Evolutionary conservation across 53 echinoderm and acorn worm species (phyloP).

Genomic region (Echinometra lucunter): DNA sequence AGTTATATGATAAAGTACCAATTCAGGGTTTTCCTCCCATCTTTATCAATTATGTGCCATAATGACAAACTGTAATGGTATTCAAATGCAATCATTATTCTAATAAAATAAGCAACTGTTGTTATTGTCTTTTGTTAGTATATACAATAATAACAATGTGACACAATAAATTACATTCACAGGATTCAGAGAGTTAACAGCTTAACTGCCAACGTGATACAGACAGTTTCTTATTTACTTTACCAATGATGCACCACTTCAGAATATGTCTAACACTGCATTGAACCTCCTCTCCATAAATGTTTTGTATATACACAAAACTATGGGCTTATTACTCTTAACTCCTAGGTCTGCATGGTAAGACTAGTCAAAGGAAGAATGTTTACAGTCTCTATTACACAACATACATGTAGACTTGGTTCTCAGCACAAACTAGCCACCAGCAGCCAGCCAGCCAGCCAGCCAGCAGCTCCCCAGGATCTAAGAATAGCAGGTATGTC

Average conservation of each 20-base stretch:
- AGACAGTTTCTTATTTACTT: not conserved
- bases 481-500: constrained; percentile 43
- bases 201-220: not conserved
- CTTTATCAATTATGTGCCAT: too few species aligned
- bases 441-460: not conserved
- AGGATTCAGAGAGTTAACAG: not conserved
- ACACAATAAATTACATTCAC: too few species aligned
- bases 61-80: too few species aligned
- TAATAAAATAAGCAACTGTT: too few species aligned
- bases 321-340: not conserved
- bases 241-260: not conserved
- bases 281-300: not conserved
- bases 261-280: not conserved
- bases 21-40: too few species aligned
- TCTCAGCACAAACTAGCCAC: not conserved
- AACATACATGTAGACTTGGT: constrained; percentile 53
- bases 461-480: not conserved
- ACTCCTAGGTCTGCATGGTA: not conserved
- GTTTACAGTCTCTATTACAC: constrained; percentile 59
- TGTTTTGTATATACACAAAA: not conserved
- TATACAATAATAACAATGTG: too few species aligned
- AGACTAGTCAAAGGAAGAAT: constrained; percentile 18
- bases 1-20: too few species aligned
- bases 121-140: too few species aligned
- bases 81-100: too few species aligned